Base-by-base conservation (phyloP, 2,888 invertebrate species). In the Tridacna crocea region DNA sequence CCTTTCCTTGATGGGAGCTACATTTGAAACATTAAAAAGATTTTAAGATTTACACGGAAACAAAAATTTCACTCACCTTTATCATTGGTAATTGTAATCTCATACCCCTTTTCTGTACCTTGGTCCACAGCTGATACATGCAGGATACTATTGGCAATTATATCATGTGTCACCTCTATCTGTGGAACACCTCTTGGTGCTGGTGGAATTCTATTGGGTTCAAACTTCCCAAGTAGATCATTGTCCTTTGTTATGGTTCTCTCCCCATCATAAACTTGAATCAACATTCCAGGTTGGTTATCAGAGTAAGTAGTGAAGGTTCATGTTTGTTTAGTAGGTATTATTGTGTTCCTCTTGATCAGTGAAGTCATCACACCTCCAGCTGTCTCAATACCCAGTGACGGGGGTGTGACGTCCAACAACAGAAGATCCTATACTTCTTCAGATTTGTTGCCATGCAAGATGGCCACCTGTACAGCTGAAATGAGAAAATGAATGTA, bases 301-400 rank as follows among this genome's bases (percentile, higher is more conserved):
- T 99, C 99, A 0, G 98, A 97, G 95, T 98, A 99, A 6, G 99
- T 99, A 90, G 98, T 98, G 95, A 99, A 99, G 55, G 97, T 98
- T 94, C 99, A 98, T 0, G 98, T 98, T 95, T 98, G 98, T 95
- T 99, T 99, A 84, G 98, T 98, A 80, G 99, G 99, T 94, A 99
- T 99, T 94, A 98, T 98, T 46, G 98, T 98, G 96, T 99, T 99
- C 82, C 99, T 96, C 95, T 99, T 98, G 95, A 99, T 99, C 79
- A 99, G 96, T 0, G 97, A 97, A 77, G 99, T 99, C 99, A 99
- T 99, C 51, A 97, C 97, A 87, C 97, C 98, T 81, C 98, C 97
- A 88, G 97, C 98, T 24, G 98, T 98, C 94, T 98, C 98, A 91
- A 98, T 98, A 95, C 98, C 98, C 65, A 94, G 89, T 22, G 98